These are phyloP conservation scores for Nasonovia ribisnigri DNA, from an alignment of 2,888 invertebrate species.

Conservation along the genomic window DNA sequence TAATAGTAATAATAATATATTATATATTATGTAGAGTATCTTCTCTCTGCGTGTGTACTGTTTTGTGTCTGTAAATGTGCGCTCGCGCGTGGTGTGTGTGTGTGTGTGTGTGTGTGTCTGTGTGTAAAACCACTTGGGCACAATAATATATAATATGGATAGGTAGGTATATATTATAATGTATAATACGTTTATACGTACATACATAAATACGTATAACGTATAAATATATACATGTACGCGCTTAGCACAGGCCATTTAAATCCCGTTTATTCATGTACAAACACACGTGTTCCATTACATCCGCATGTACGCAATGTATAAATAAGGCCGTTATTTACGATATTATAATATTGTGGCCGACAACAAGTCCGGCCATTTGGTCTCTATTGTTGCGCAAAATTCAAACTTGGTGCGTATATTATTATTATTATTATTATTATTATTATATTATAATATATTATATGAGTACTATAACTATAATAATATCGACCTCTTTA, in stretches of 20 bases:
- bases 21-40: conserved; percentile 26
- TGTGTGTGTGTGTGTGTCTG: neutral
- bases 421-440: conserved; percentile 31
- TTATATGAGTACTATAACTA: neutral
- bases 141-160: conserved; percentile 5
- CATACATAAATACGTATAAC: conserved; percentile 27
- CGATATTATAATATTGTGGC: conserved; percentile 52
- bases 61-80: conserved; percentile 1
- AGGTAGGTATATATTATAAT: conserved; percentile 7
- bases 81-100: neutral
- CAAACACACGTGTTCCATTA: conserved; percentile 57
- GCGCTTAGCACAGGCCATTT: conserved; percentile 38
- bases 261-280: conserved; percentile 60
- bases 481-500: conserved; percentile 10
- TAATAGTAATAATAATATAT: conserved; percentile 20
- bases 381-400: conserved; percentile 52
- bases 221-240: neutral
- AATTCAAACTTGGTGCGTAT: conserved; percentile 38
- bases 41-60: neutral
- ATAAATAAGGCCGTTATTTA: conserved; percentile 60
- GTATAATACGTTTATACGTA: neutral
- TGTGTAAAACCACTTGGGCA: neutral
- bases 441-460: conserved; percentile 25
- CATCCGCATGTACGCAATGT: conserved; percentile 14
- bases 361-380: conserved; percentile 48